Percentiles rank a stretch among this genome's conserved stretches.
phyloP scores from a whole-genome alignment of 1,140 invertebrate species.

The Teleopsis dalmanni region DNA sequence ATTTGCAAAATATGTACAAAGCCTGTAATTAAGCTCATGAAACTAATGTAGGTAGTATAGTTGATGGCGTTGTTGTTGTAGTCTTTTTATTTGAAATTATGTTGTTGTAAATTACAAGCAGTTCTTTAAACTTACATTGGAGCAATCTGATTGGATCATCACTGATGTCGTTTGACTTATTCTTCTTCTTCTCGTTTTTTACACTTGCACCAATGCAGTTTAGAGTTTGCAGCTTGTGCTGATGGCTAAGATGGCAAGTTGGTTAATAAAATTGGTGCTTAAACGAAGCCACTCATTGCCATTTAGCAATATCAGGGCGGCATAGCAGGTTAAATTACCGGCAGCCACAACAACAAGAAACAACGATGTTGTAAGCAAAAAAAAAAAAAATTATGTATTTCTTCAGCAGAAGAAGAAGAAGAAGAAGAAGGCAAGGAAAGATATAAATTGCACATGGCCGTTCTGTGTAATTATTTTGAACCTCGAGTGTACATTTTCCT shows the following conservation, averaged over 20 bases:
- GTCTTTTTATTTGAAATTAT: too few species aligned
- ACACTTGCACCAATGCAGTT: constrained; percentile 1
- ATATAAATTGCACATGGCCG: constrained; percentile 1
- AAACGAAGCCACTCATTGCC: constrained; percentile 44
- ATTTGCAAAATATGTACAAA: too few species aligned
- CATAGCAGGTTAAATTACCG: too few species aligned
- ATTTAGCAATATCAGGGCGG: constrained; percentile 44
- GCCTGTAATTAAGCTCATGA: too few species aligned
- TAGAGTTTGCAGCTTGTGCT: neutral
- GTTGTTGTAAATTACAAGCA: constrained; percentile 4
- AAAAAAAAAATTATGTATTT: neutral
- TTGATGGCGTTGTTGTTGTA: too few species aligned
- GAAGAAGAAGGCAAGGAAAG: constrained; percentile 19
- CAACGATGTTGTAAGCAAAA: neutral
- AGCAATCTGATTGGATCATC: constrained; percentile 9
- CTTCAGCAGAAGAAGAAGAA: constrained; percentile 29
- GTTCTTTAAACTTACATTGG: constrained; percentile 7
- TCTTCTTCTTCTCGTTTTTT: neutral
- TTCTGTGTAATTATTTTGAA: too few species aligned
- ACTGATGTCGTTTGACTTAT: constrained; percentile 2
- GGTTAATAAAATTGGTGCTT: constrained; percentile 44
- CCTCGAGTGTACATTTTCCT: too few species aligned
- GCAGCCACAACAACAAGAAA: constrained; percentile 3
- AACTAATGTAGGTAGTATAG: too few species aligned
- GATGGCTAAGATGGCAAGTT: constrained; percentile 23